Evolutionary conservation across 2,888 invertebrate genomes (phyloP), one percentile per base, ranked within the genome.

Genomic region (Scaptomyza cyrtandrae): DNA sequence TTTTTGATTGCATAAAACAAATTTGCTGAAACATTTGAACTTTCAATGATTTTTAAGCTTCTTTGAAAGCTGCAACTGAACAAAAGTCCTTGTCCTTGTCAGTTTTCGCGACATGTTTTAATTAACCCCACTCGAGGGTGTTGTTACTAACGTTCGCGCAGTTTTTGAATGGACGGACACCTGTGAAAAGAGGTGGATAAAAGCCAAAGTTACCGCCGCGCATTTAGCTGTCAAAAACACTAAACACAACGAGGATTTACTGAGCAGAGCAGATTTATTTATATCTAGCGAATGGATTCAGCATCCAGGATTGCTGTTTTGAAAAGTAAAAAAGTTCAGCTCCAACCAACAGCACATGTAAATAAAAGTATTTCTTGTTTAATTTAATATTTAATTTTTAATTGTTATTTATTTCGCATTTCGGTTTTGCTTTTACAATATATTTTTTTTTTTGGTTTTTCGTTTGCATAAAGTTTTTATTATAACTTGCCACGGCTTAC

Each of bases 311-410:
- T 11, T 7, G n/a, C 6, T 27, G 14, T 44, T 55, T 13, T 24
- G 31, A 0, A 31, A 31, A 16, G 29, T 41, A 13, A 27, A 29
- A 29, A 57, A 48, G 50, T 37, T 16, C n/a, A 27, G 14, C 13
- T 29, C 5, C 19, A 19, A 1, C 4, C 35, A 44, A 35, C 6
- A 11, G 10, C 14, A 16, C 4, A 2, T 11, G 29, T 50, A 43
- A 71, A 76, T 71, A 50, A 74, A 76, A 56, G 24, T 43, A 6
- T 7, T 24, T 19, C 24, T 14, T 73, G 73, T 77, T 75, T 48
- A 63, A 86, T 88, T 83, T 82, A 88, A 88, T 88, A 82, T 88
- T 82, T 82, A 86, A 87, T 88, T 83, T 83, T 79, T 82, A 82
- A 82, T 85, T 82, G 69, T 88, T 88, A 74, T 82, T 87, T 82